Evolutionary conservation across 2,888 invertebrate species (phyloP).

Genomic region (Monoplex corrugatus): DNA sequence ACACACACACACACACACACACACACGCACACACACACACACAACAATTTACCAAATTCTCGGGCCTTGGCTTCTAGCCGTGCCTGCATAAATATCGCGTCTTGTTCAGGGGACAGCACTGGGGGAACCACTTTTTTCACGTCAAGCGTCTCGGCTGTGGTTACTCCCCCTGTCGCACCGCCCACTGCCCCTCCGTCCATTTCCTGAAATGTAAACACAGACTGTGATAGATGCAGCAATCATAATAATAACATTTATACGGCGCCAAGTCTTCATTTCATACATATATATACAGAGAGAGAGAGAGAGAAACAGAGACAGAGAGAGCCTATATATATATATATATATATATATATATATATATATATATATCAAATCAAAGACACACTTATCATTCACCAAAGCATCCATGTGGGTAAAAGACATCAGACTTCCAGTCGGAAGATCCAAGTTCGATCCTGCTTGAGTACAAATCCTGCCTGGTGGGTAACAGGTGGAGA

Average conservation of each 20-base stretch:
- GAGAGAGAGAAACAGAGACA: background rate
- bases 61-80: constrained; percentile 14
- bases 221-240: background rate
- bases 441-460: no score
- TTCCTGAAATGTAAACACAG: background rate
- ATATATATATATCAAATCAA: no score
- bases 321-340: background rate
- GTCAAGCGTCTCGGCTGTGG: constrained; percentile 7
- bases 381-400: no score
- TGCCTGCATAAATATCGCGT: background rate
- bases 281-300: background rate
- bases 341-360: no score
- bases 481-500: no score
- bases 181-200: background rate
- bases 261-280: no score
- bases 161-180: constrained; percentile 14
- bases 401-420: no score
- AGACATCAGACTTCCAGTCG: no score
- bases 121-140: background rate
- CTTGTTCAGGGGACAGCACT: background rate
- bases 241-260: background rate
- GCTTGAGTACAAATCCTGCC: no score
- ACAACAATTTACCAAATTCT: background rate
- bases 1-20: background rate
- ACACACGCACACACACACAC: background rate